Evolutionary conservation across 35 echinoderm and acorn worm species (phyloP).

Genomic region (Diadema setosum): DNA sequence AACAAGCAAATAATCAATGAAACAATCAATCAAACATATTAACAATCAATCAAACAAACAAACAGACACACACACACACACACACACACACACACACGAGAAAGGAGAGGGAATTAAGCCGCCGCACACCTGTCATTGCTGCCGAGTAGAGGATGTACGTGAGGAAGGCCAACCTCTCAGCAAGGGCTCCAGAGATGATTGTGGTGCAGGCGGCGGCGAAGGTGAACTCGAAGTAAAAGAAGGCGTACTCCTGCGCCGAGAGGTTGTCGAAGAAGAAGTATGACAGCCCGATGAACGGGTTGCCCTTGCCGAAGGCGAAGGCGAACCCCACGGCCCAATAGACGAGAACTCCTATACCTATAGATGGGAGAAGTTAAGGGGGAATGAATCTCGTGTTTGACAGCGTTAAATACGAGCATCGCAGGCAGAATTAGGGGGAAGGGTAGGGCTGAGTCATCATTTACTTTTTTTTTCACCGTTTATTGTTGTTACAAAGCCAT

Average conservation of each 20-base stretch:
- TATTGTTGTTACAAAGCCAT: too few species aligned
- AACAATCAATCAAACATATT: too few species aligned
- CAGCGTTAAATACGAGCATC: too few species aligned
- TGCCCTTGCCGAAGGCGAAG: conserved; percentile 56
- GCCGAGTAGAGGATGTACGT: conserved; percentile 87
- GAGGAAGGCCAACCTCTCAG: conserved; percentile 72
- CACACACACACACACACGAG: too few species aligned
- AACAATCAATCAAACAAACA: too few species aligned
- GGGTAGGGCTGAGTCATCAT: too few species aligned
- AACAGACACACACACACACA: too few species aligned
- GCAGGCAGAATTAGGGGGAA: too few species aligned
- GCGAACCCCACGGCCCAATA: conserved; percentile 73
- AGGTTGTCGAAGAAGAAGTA: conserved; percentile 56
- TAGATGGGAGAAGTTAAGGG: background rate
- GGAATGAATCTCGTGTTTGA: too few species aligned
- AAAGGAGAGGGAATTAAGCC: too few species aligned
- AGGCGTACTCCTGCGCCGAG: conserved; percentile 10
- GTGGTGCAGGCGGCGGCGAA: conserved; percentile 87
- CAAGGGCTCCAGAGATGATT: conserved; percentile 89
- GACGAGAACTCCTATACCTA: conserved; percentile 54
- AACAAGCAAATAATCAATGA: too few species aligned
- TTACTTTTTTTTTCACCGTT: too few species aligned
- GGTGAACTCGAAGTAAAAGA: conserved; percentile 92
- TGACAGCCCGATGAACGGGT: conserved; percentile 36
- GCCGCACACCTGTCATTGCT: conserved; percentile 74